Percentiles rank a stretch among this genome's conserved stretches.
Conservation (phyloP, 2,888 invertebrate species). For the Azorinus chamasolen region DNA sequence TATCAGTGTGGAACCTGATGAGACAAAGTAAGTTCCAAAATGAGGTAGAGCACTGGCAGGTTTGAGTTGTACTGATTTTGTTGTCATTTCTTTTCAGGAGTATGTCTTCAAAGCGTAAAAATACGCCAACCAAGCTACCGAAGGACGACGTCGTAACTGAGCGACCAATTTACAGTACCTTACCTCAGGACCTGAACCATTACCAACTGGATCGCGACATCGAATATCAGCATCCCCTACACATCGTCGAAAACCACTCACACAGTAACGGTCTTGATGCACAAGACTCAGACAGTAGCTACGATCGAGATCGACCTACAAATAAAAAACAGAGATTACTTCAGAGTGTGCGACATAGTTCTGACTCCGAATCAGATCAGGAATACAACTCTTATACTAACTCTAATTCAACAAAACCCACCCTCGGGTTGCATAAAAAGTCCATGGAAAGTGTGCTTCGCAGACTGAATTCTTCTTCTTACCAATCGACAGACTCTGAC, state of each 20-base stretch:
- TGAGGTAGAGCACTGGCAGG: too few relatives aligned
- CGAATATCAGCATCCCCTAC: slow-evolving; percentile 52
- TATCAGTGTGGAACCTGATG: too few relatives aligned
- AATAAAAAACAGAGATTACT: slow-evolving; percentile 82
- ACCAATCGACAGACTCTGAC: slow-evolving; percentile 87
- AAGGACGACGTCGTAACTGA: slow-evolving; percentile 89
- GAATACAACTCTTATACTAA: slow-evolving; percentile 62
- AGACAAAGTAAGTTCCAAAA: too few relatives aligned
- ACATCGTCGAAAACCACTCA: slow-evolving; percentile 56
- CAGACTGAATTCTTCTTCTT: slow-evolving; percentile 90
- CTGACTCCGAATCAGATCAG: slow-evolving; percentile 78
- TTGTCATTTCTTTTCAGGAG: slow-evolving; percentile 88
- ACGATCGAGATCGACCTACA: slow-evolving; percentile 68
- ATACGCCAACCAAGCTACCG: slow-evolving; percentile 96
- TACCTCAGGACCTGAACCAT: slow-evolving; percentile 64
- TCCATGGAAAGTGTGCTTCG: slow-evolving; percentile 95
- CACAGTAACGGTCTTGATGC: slow-evolving; percentile 67
- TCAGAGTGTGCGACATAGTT: slow-evolving; percentile 77
- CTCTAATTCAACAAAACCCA: slow-evolving; percentile 76
- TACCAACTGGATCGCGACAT: slow-evolving; percentile 57
- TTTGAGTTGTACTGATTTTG: too few relatives aligned
- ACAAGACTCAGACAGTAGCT: slow-evolving; percentile 70
- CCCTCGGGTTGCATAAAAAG: slow-evolving; percentile 83
- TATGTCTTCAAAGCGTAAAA: slow-evolving; percentile 99
- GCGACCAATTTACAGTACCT: slow-evolving; percentile 62